phyloP scores from a whole-genome alignment of 1,140 invertebrate species.

The Drosophila suzukii region DNA sequence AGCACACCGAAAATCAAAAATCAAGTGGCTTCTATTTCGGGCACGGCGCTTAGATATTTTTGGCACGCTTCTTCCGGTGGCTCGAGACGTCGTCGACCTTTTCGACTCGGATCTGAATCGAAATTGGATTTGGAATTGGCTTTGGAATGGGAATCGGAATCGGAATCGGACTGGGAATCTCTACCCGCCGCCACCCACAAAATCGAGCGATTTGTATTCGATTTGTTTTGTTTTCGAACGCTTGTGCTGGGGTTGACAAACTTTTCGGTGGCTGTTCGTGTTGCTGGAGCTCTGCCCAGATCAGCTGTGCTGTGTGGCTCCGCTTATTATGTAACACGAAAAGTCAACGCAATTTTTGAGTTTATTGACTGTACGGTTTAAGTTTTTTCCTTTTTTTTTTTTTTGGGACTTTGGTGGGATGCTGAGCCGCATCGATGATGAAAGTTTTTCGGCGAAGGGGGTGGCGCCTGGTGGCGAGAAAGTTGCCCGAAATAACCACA shows the following conservation, averaged over 20 bases:
- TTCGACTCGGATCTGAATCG: slow-evolving; percentile 36
- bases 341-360: slow-evolving; percentile 57
- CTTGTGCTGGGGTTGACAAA: slow-evolving; percentile 60
- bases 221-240: slow-evolving; percentile 32
- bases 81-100: slow-evolving; percentile 69
- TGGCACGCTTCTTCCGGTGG: slow-evolving; percentile 69
- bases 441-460: slow-evolving; percentile 51
- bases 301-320: slow-evolving; percentile 49
- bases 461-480: slow-evolving; percentile 49
- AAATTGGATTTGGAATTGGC: slow-evolving; percentile 25
- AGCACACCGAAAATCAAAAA: slow-evolving; percentile 11
- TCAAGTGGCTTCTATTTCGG: slow-evolving; percentile 54
- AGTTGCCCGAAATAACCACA: slow-evolving; percentile 55
- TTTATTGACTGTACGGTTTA: slow-evolving; percentile 61
- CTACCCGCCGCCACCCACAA: slow-evolving; percentile 3
- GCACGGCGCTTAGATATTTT: slow-evolving; percentile 73
- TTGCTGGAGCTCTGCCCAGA: slow-evolving; percentile 15
- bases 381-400: slow-evolving; percentile 11
- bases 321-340: slow-evolving; percentile 74
- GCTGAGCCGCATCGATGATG: slow-evolving; percentile 23
- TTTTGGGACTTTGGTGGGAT: slow-evolving; percentile 10
- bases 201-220: slow-evolving; percentile 15
- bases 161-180: neutral
- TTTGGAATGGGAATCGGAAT: slow-evolving; percentile 20
- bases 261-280: slow-evolving; percentile 22